Conservation (phyloP, 2,797 vertebrate species). For the Sebastes baramenuke region DNA sequence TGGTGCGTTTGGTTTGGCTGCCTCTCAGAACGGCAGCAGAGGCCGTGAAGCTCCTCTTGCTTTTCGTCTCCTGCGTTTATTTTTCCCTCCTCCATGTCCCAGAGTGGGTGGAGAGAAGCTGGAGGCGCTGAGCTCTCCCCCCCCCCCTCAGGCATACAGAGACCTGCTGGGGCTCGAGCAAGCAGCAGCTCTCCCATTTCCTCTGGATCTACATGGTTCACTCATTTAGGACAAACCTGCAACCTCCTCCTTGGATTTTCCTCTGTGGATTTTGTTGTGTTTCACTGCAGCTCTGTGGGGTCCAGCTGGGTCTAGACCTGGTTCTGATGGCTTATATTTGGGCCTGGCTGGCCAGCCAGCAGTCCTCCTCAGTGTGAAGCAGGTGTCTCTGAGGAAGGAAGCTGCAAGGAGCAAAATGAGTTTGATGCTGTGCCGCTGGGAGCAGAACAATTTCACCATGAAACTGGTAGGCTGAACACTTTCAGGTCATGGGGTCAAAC, state of each 20-base stretch:
- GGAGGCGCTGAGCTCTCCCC: slow-evolving; percentile 30
- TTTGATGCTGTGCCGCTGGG: slow-evolving; percentile 91
- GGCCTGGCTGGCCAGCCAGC: slow-evolving; percentile 6
- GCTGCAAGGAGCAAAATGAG: slow-evolving; percentile 82
- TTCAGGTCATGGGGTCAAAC: slow-evolving; percentile 34
- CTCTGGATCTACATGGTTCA: slow-evolving; percentile 37
- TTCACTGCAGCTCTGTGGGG: neutral
- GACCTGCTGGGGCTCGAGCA: slow-evolving; percentile 54
- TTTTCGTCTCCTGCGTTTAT: slow-evolving; percentile 62
- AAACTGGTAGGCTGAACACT: slow-evolving; percentile 89
- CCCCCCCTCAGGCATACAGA: slow-evolving; percentile 21
- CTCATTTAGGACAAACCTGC: slow-evolving; percentile 24
- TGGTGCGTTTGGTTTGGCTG: slow-evolving; percentile 69
- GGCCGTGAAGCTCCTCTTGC: slow-evolving; percentile 56
- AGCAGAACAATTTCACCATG: slow-evolving; percentile 91
- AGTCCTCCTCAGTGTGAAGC: slow-evolving; percentile 57
- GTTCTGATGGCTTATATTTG: slow-evolving; percentile 48
- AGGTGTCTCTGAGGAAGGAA: slow-evolving; percentile 74
- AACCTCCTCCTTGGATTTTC: neutral
- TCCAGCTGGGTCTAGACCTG: neutral
- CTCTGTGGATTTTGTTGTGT: neutral
- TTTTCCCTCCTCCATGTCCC: slow-evolving; percentile 64
- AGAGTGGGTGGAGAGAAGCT: slow-evolving; percentile 71
- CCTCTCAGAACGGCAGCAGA: slow-evolving; percentile 59
- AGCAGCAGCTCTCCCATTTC: slow-evolving; percentile 43